Conservation (phyloP, 2,888 invertebrate genomes). For the Gastracanthus pulcherrimus region DNA sequence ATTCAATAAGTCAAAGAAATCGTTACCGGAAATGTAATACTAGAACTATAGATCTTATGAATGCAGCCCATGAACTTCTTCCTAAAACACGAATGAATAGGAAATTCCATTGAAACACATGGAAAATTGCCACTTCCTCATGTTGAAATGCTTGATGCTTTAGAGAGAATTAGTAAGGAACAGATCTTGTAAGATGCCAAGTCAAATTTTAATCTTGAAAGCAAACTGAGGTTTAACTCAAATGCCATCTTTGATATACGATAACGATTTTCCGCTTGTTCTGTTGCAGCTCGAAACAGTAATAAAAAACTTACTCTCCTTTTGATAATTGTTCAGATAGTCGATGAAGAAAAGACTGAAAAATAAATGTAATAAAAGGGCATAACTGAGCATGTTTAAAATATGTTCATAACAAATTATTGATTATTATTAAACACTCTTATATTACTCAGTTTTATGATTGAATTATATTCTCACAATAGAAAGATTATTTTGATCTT, state of each 20-base stretch:
- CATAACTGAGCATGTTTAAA: too few relatives aligned
- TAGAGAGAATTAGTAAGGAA: background rate
- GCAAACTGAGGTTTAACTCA: conserved; percentile 15
- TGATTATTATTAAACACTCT: too few relatives aligned
- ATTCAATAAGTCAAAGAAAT: background rate
- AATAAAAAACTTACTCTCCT: too few relatives aligned
- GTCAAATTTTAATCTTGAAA: conserved; percentile 40
- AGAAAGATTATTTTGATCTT: too few relatives aligned
- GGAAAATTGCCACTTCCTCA: background rate
- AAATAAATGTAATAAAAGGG: too few relatives aligned
- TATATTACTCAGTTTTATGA: too few relatives aligned
- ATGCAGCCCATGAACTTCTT: background rate
- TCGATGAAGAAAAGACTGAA: too few relatives aligned
- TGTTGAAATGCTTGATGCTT: background rate
- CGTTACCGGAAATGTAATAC: background rate
- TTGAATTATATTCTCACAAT: too few relatives aligned
- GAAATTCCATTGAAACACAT: background rate
- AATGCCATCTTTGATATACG: conserved; percentile 16
- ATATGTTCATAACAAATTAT: too few relatives aligned
- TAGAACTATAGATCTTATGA: background rate
- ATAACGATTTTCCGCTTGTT: conserved; percentile 30
- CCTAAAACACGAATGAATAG: background rate
- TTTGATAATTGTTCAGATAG: too few relatives aligned
- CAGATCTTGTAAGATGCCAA: conserved; percentile 13
- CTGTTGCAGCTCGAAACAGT: too few relatives aligned